Conservation (phyloP, 2,888 invertebrate species). For the Chrysolina haemoptera region DNA sequence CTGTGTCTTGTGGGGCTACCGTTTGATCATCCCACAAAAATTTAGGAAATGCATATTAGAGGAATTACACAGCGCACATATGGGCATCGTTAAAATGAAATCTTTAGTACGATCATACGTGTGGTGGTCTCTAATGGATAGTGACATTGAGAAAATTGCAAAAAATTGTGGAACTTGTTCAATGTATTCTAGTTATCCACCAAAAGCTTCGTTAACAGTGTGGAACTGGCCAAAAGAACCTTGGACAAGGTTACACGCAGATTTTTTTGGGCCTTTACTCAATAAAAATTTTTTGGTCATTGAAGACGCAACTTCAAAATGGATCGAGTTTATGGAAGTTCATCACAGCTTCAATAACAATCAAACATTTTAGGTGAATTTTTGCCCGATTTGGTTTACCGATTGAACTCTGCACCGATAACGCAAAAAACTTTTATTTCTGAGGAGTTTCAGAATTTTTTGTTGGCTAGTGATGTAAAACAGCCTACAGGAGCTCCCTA, state of each 20-base stretch:
- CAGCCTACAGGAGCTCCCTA: too few species aligned
- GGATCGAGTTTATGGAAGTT: slow-evolving; percentile 30
- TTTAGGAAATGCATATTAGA: neutral
- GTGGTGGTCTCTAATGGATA: slow-evolving; percentile 32
- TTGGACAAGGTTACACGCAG: slow-evolving; percentile 25
- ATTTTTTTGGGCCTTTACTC: neutral
- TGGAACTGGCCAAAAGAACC: slow-evolving; percentile 26
- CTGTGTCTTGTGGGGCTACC: slow-evolving; percentile 12
- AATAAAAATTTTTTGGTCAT: neutral
- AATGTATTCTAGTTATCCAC: slow-evolving; percentile 24
- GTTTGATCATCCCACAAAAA: slow-evolving; percentile 28
- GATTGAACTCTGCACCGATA: neutral
- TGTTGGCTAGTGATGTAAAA: too few species aligned
- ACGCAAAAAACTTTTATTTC: neutral
- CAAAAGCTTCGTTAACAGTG: slow-evolving; percentile 17
- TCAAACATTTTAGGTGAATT: slow-evolving; percentile 17
- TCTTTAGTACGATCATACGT: neutral
- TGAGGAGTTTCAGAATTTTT: neutral
- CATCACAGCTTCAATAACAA: slow-evolving; percentile 8
- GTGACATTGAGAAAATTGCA: slow-evolving; percentile 18
- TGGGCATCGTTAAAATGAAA: slow-evolving; percentile 30
- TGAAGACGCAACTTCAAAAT: slow-evolving; percentile 28
- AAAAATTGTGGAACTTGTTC: slow-evolving; percentile 25
- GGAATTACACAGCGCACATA: slow-evolving; percentile 1
- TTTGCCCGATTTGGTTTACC: slow-evolving; percentile 5